phyloP scores from a whole-genome alignment of 64 coral and sea anemone genomes.

The Actinia equina region DNA sequence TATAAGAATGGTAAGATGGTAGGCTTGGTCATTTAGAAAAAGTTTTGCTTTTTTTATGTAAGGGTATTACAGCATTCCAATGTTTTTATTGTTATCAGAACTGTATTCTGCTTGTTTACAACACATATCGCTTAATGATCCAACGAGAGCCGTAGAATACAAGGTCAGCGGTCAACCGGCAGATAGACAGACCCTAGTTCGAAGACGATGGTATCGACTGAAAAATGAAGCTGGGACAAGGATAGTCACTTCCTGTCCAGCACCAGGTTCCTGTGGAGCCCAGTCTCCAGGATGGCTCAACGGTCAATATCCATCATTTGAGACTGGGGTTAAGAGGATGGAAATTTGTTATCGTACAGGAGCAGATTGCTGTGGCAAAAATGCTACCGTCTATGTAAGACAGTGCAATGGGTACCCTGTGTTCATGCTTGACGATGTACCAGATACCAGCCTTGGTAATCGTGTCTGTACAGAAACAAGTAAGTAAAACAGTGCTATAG shows the following conservation, averaged over 20 bases:
- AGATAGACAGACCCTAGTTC: background rate
- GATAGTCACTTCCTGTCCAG: conserved; percentile 32
- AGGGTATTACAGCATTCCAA: too few species aligned
- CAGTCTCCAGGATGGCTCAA: conserved; percentile 36
- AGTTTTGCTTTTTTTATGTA: too few species aligned
- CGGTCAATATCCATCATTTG: conserved; percentile 17
- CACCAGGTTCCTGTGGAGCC: conserved; percentile 17
- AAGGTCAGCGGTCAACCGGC: background rate
- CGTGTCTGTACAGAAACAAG: too few species aligned
- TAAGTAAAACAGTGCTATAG: conserved; percentile 23
- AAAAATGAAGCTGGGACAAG: background rate
- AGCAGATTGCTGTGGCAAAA: conserved; percentile 19
- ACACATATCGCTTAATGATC: background rate
- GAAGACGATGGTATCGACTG: conserved; percentile 21
- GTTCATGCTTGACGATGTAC: too few species aligned
- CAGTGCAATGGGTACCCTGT: too few species aligned
- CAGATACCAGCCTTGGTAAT: background rate
- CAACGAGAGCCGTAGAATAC: background rate
- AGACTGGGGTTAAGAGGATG: conserved; percentile 14
- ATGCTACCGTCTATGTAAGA: conserved; percentile 4
- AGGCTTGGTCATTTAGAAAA: too few species aligned
- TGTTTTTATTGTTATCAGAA: background rate
- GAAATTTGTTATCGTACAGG: conserved; percentile 38
- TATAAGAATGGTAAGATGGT: too few species aligned
- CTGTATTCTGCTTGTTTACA: background rate